Evolutionary conservation across 2,113 vertebrate genomes (phyloP).

Genomic region (Psilopsiagon aymara): DNA sequence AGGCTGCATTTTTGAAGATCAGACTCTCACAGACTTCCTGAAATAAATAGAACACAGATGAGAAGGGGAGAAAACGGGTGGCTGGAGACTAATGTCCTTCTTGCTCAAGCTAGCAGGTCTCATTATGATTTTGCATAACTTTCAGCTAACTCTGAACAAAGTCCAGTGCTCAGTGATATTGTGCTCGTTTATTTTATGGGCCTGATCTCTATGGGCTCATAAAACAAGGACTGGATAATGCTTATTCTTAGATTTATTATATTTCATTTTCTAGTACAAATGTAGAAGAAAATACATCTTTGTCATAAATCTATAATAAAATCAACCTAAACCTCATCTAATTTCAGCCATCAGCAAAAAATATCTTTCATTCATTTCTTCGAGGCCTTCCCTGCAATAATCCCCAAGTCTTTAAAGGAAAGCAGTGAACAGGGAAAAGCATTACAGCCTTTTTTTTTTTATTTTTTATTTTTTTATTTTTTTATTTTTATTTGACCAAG

Average conservation of each 20-base stretch:
- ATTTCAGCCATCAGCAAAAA: conserved; percentile 5
- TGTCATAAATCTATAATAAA: conserved; percentile 23
- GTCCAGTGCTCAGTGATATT: not conserved
- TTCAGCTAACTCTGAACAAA: conserved; percentile 18
- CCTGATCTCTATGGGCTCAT: not conserved
- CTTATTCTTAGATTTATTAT: not conserved
- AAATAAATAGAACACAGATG: not conserved
- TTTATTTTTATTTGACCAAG: not conserved
- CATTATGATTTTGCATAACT: conserved; percentile 27
- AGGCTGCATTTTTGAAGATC: not conserved
- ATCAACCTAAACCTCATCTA: not conserved
- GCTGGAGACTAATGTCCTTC: conserved; percentile 1
- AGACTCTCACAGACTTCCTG: not conserved
- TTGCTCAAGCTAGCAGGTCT: not conserved
- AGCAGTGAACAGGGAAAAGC: not conserved
- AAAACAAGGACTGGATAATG: not conserved
- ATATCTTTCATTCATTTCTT: not conserved
- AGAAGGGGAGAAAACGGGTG: not conserved
- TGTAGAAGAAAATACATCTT: not conserved
- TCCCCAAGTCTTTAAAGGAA: not conserved
- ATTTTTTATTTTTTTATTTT: not conserved
- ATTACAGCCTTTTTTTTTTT: not conserved
- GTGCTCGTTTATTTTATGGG: conserved; percentile 12
- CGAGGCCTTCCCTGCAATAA: not conserved
- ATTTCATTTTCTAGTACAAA: not conserved